Evolutionary conservation across 2,888 invertebrate genomes (phyloP).

Genomic region (Heliconius hortense): DNA sequence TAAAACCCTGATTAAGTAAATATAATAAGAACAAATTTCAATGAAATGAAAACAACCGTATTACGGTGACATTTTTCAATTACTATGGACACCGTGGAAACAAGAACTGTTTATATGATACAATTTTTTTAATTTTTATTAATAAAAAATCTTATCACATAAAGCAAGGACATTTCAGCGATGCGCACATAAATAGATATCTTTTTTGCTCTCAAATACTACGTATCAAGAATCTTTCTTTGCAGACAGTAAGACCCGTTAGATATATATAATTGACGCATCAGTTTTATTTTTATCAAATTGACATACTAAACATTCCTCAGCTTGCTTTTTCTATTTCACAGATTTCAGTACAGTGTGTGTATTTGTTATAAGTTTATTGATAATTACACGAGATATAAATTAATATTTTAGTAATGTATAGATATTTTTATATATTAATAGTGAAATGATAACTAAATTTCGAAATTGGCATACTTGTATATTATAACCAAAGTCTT

Average conservation of each 20-base stretch:
- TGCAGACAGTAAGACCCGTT: conserved; percentile 28
- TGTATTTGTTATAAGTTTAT: not conserved
- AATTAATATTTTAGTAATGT: not conserved
- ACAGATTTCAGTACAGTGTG: conserved; percentile 1
- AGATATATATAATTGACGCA: conserved; percentile 31
- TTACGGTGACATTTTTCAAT: not conserved
- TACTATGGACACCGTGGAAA: not conserved
- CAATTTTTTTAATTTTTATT: conserved; percentile 47
- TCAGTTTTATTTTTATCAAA: conserved; percentile 37
- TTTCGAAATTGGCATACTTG: not conserved
- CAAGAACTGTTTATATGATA: not conserved
- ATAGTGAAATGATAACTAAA: not conserved
- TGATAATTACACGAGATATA: not conserved
- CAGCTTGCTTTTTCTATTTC: conserved; percentile 8
- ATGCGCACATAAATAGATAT: conserved; percentile 51
- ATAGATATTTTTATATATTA: not conserved
- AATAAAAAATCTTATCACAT: conserved; percentile 65
- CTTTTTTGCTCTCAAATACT: conserved; percentile 39
- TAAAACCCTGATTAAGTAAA: not conserved
- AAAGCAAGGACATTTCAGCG: conserved; percentile 66
- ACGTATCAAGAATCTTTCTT: conserved; percentile 30
- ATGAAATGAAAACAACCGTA: not conserved
- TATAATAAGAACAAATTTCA: not conserved
- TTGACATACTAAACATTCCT: conserved; percentile 26
- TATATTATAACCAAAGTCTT: conserved; percentile 25